These are phyloP conservation scores for Ethmia dodecea DNA, from an alignment of 2,888 invertebrate genomes.

Conservation along the genomic window DNA sequence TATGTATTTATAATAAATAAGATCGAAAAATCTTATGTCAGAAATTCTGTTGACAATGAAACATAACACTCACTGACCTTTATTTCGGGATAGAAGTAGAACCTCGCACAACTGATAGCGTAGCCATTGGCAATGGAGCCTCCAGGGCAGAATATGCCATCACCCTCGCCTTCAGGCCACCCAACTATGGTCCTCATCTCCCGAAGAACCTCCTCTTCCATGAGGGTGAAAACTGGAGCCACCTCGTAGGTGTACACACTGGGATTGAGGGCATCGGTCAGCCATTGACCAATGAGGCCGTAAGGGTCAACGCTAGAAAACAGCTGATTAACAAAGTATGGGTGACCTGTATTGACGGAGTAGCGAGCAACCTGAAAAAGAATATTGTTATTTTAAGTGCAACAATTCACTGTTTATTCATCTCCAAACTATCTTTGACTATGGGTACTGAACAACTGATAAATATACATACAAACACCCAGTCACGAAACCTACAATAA, in stretches of 20 bases:
- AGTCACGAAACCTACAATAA: too few relatives aligned
- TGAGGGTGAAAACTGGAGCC: constrained; percentile 90
- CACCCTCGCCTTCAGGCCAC: constrained; percentile 84
- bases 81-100: constrained; percentile 82
- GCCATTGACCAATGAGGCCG: constrained; percentile 89
- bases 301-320: constrained; percentile 92
- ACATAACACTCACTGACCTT: constrained; percentile 84
- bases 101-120: constrained; percentile 91
- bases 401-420: too few relatives aligned
- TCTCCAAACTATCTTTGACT: background rate
- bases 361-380: constrained; percentile 75
- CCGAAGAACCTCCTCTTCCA: constrained; percentile 88
- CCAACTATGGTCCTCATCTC: constrained; percentile 90
- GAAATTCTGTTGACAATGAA: too few relatives aligned
- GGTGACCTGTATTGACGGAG: constrained; percentile 94
- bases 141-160: constrained; percentile 93
- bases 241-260: constrained; percentile 95
- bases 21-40: too few relatives aligned
- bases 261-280: constrained; percentile 90
- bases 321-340: constrained; percentile 92
- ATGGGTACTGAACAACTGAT: too few relatives aligned
- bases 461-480: too few relatives aligned
- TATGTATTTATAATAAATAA: too few relatives aligned
- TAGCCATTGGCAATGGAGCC: constrained; percentile 95
- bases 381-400: background rate